These are phyloP conservation scores for Darevskia nairensis DNA, from an alignment of 2,797 vertebrate species.

Conservation along the genomic window DNA sequence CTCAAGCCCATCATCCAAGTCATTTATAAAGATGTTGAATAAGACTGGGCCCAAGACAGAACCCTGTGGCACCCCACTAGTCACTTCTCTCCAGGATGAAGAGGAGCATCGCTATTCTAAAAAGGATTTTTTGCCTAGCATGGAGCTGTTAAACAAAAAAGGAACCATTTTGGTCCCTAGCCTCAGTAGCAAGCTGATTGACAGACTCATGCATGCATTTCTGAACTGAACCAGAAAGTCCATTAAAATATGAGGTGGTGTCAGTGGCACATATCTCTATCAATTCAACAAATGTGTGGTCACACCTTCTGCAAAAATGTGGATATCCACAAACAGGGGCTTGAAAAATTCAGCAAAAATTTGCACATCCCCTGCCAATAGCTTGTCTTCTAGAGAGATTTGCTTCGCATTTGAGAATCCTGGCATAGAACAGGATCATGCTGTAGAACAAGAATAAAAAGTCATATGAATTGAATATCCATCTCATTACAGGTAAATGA, in stretches of 20 bases:
- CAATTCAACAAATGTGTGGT: background rate
- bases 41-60: too few species aligned
- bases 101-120: too few species aligned
- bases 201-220: background rate
- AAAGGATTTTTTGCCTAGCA: too few species aligned
- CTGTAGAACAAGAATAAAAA: conserved; percentile 8
- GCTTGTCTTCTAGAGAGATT: background rate
- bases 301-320: background rate
- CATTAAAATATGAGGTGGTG: background rate
- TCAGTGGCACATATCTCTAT: too few species aligned
- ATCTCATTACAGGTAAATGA: background rate
- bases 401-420: background rate
- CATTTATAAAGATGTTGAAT: too few species aligned
- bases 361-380: background rate
- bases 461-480: background rate
- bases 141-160: background rate
- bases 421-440: conserved; percentile 16
- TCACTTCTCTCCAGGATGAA: too few species aligned
- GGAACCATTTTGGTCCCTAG: background rate
- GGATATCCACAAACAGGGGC: background rate
- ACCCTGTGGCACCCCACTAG: too few species aligned
- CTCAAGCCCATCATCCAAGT: too few species aligned
- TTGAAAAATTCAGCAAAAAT: background rate
- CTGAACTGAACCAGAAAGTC: background rate
- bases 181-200: background rate